Conservation (phyloP, 2,797 vertebrate species). For the Gadopsis bispinosus region DNA sequence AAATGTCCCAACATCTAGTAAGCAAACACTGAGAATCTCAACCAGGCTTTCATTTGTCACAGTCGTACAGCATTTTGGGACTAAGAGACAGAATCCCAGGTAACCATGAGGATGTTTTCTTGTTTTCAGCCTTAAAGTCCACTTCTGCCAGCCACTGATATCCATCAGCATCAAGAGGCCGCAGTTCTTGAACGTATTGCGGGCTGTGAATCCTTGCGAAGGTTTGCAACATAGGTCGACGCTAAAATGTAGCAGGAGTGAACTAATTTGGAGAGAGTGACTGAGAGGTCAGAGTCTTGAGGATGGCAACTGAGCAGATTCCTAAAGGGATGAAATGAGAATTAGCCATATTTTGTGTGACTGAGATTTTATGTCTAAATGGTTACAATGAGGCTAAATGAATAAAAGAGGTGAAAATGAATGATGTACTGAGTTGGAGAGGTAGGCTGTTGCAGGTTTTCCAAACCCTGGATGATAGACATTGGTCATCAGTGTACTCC, state of each 20-base stretch:
- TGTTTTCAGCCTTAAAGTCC: slow-evolving; percentile 10
- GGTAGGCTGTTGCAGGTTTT: neutral
- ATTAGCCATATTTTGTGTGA: neutral
- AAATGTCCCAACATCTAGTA: slow-evolving; percentile 38
- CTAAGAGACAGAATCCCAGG: slow-evolving; percentile 9
- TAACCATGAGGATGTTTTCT: slow-evolving; percentile 5
- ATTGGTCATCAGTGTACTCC: slow-evolving; percentile 25
- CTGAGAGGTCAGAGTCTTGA: slow-evolving; percentile 17
- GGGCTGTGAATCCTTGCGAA: slow-evolving; percentile 28
- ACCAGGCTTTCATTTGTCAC: slow-evolving; percentile 22
- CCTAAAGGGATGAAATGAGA: slow-evolving; percentile 2
- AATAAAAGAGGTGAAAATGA: neutral
- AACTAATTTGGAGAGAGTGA: slow-evolving; percentile 21
- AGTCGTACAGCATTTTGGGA: slow-evolving; percentile 6
- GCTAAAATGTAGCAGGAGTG: slow-evolving; percentile 34
- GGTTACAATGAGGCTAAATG: neutral
- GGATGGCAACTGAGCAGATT: slow-evolving; percentile 8
- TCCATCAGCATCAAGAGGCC: slow-evolving; percentile 22
- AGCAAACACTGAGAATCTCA: slow-evolving; percentile 10
- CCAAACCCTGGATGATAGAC: neutral
- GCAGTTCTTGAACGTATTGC: slow-evolving; percentile 3
- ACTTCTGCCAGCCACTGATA: slow-evolving; percentile 8
- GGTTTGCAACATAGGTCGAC: slow-evolving; percentile 21
- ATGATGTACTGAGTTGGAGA: neutral
- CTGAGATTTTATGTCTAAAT: neutral